A percentile compares a stretch with the other conserved stretches of the same genome.
Evolutionary conservation across 1,140 invertebrate genomes (phyloP).

Genomic region (Linepithema humile): DNA sequence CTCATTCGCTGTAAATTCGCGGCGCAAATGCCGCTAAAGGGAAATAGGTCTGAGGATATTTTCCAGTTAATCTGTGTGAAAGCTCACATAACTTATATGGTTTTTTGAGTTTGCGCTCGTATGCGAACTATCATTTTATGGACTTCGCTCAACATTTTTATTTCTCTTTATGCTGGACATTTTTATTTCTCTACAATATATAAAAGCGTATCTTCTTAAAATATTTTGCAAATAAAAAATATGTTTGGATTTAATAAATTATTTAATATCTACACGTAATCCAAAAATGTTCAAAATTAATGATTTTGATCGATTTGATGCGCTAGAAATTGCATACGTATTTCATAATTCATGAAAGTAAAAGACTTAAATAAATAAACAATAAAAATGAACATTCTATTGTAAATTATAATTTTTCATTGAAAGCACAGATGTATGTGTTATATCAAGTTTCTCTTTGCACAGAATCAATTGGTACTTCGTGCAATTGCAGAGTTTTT

Average conservation of each 20-base stretch:
- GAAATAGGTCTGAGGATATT: slow-evolving; percentile 19
- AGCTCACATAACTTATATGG: not conserved
- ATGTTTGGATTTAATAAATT: too few relatives aligned
- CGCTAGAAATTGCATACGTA: not conserved
- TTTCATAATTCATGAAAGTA: not conserved
- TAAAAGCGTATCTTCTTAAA: not conserved
- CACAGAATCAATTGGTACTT: not conserved
- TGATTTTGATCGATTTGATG: too few relatives aligned
- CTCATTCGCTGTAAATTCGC: slow-evolving; percentile 32
- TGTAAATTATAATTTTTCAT: not conserved
- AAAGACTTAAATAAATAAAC: not conserved
- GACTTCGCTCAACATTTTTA: not conserved
- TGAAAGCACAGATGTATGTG: not conserved
- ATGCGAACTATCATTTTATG: not conserved
- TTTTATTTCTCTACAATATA: not conserved
- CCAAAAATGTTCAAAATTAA: too few relatives aligned
- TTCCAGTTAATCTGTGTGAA: not conserved
- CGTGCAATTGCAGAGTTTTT: not conserved
- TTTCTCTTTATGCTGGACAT: not conserved
- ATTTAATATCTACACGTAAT: too few relatives aligned
- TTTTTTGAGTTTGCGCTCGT: not conserved
- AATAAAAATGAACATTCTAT: too few relatives aligned
- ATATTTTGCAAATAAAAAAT: not conserved
- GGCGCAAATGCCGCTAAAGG: slow-evolving; percentile 5
- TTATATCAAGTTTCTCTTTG: not conserved